A percentile compares a stretch with the other conserved stretches of the same genome.
Conservation (phyloP, 1,140 invertebrate species). For the Drosophila sucinea region DNA sequence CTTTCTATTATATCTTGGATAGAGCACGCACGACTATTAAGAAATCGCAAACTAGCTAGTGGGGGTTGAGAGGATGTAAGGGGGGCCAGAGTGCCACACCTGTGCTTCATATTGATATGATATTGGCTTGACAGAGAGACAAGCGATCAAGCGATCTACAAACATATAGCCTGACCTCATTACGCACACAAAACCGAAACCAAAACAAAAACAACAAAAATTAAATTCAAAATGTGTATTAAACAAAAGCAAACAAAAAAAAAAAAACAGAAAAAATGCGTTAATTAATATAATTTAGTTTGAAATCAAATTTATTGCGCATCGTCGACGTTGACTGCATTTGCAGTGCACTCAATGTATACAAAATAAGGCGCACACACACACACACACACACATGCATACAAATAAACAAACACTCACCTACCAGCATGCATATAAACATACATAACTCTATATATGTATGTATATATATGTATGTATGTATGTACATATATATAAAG, state of each 20-base stretch:
- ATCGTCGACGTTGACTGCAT: conserved; percentile 39
- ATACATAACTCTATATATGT: conserved; percentile 10
- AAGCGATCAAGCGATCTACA: conserved; percentile 42
- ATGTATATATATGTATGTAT: conserved; percentile 37
- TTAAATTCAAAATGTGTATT: conserved; percentile 41
- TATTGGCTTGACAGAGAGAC: conserved; percentile 17
- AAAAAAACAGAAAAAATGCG: conserved; percentile 41
- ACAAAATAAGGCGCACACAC: conserved; percentile 24
- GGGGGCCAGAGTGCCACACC: not conserved
- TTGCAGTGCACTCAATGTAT: conserved; percentile 63
- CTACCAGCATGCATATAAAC: not conserved
- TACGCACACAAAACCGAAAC: conserved; percentile 48
- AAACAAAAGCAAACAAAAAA: conserved; percentile 36
- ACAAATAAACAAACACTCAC: not conserved
- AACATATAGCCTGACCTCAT: conserved; percentile 62
- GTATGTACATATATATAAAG: conserved; percentile 34
- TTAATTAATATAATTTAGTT: conserved; percentile 62
- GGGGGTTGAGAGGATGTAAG: not conserved
- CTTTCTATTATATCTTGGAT: too few species aligned
- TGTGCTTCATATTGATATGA: conserved; percentile 13
- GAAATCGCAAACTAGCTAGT: too few species aligned
- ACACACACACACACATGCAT: conserved; percentile 7
- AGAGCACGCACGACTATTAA: too few species aligned
- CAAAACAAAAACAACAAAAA: conserved; percentile 29
- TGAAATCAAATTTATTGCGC: conserved; percentile 72